Base-by-base conservation (phyloP, 2,888 invertebrate genomes). In the Leptopilina syphax region DNA sequence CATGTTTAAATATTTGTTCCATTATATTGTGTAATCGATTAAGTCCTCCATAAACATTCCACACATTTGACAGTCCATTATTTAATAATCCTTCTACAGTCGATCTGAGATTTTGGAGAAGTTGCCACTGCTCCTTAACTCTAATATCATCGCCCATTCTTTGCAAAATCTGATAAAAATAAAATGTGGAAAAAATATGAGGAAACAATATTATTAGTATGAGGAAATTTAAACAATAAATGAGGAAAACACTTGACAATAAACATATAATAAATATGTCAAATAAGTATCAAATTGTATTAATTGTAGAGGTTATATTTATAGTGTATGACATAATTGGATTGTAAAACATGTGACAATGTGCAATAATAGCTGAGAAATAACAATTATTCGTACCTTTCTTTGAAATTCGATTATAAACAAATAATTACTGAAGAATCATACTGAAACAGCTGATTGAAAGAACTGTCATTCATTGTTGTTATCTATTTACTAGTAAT, bases 41-140 rank as follows among this genome's bases (percentile, higher is more conserved):
- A 34, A 94, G 88, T 13, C 94, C 94, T 34, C 94, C 94, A 84
- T 94, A 94, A 83, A 94, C 93, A 81, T 93, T 93, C 94, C 94
- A 94, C n/a, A 94, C 93, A 88, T 94, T 94, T 60, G 93, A 92
- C 65, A 93, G 92, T 86, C 93, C 93, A 81, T 93, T 93, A 70
- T 93, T 93, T 77, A 94, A 87, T 80, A 94, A 90, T 50, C 93
- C 93, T 90, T 94, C 94, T n/a, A 94, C 94, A 5, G 94, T 94
- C 24, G 92, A 92, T 84, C 94, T 93, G 78, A 94, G 90, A 83
- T 92, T 92, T 82, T 93, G 92, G 24, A 94, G 89, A 65, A 94
- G 90, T 84, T 93, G 93, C 89, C 93, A 93, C 86, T 92, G 92
- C 86, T 93, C 90, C 78, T 84, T 88, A n/a, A 80, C 79, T 27